phyloP scores from a whole-genome alignment of 1,140 invertebrate genomes.

The Oscheius sp. region DNA sequence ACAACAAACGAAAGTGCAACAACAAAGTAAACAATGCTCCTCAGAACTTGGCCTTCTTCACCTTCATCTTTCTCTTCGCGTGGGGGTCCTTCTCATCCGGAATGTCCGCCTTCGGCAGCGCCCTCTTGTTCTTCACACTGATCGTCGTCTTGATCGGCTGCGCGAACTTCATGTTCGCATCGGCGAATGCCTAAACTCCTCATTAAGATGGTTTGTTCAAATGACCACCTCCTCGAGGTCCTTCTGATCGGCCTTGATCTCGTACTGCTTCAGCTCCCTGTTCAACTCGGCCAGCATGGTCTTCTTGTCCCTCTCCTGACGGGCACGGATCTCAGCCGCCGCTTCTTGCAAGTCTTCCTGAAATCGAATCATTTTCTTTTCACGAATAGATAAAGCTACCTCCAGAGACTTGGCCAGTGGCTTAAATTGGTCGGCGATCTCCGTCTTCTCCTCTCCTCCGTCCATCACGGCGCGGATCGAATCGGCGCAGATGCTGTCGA shows the following conservation, averaged over 20 bases:
- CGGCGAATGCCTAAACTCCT: neutral
- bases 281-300: conserved; percentile 18
- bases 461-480: conserved; percentile 48
- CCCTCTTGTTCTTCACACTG: conserved; percentile 30
- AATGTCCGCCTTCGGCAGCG: conserved; percentile 16
- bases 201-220: conserved; percentile 7
- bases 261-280: conserved; percentile 22
- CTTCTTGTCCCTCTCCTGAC: conserved; percentile 28
- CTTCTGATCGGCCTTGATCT: conserved; percentile 27
- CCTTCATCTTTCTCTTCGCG: conserved; percentile 17
- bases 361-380: neutral
- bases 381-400: neutral
- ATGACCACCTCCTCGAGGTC: conserved; percentile 17
- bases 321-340: conserved; percentile 26
- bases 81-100: conserved; percentile 19
- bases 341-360: conserved; percentile 30
- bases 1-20: neutral
- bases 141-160: neutral
- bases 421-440: neutral
- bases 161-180: conserved; percentile 14
- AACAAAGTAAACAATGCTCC: too few relatives aligned
- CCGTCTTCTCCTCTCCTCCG: conserved; percentile 15
- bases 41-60: conserved; percentile 11
- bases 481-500: conserved; percentile 47
- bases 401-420: neutral